These are phyloP conservation scores for Danio choprae DNA, from an alignment of 2,797 vertebrate genomes.

Conservation along the genomic window DNA sequence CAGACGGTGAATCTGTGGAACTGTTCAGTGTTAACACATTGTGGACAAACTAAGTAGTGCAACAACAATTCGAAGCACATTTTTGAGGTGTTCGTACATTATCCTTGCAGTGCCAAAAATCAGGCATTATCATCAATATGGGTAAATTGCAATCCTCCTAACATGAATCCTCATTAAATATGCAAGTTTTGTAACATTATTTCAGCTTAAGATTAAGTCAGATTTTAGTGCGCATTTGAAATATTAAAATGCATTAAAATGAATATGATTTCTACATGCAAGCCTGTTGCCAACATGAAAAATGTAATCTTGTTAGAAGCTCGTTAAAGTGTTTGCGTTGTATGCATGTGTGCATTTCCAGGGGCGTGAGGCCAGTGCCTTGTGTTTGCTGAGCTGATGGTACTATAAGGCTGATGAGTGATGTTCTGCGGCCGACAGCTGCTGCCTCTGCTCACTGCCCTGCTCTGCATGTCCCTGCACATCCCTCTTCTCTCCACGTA, in stretches of 20 bases:
- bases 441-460: constrained; percentile 61
- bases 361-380: constrained; percentile 49
- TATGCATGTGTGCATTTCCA: constrained; percentile 27
- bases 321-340: constrained; percentile 46
- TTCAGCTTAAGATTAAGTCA: background rate
- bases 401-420: constrained; percentile 68
- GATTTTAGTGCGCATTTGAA: background rate
- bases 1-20: too few relatives aligned
- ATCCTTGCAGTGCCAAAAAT: too few relatives aligned
- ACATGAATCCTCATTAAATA: background rate
- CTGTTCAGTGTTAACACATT: too few relatives aligned
- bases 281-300: background rate
- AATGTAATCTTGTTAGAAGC: constrained; percentile 41
- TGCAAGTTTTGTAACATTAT: background rate
- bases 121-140: background rate
- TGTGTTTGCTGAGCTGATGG: constrained; percentile 63
- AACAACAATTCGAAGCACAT: too few relatives aligned
- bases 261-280: constrained; percentile 2
- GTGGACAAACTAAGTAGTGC: too few relatives aligned
- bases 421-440: constrained; percentile 79
- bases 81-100: too few relatives aligned
- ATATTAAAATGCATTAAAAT: constrained; percentile 22
- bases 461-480: constrained; percentile 69
- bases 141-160: background rate
- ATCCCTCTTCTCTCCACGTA: constrained; percentile 61